Evolutionary conservation across 2,797 vertebrate genomes (phyloP), one percentile per base, ranked within the genome.

Genomic region (Coendou prehensilis): DNA sequence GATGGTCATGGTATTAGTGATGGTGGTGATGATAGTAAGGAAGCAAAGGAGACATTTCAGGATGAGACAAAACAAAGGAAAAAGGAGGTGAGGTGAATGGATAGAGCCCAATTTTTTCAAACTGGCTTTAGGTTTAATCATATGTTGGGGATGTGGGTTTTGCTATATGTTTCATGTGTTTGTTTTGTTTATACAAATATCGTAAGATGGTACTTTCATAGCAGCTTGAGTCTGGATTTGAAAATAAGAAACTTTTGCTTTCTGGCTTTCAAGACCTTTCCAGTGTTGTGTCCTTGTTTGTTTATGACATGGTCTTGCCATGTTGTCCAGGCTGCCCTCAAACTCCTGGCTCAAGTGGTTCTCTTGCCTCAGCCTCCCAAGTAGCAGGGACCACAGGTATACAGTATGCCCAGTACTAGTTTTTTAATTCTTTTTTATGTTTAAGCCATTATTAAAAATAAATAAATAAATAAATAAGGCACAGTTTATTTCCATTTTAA

Each of bases 251-350:
- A 26, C 30, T 61, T 57, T 80, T 89, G 73, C 37, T 64, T 57
- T 87, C 67, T 81, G 9, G 33, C 61, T 82, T 80, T 84, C 45
- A 71, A 82, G 84, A 18, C 18, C 45, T 86, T 96, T 57, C 30
- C 75, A 22, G 17, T 50, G 5, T 26, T 30, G 22, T 41, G 73
- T 76, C 26, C 73, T 83, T 45, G 15, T 52, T 61, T 83, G 17
- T 47, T 67, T 84, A 7, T 64, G 18, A n/a, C 41, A 14, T 50
- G 59, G 18, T n/a, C 61, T 67, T 28, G 10, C 45, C 9, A 1
- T 33, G 28, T 47, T 84, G 28, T 10, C 59, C 9, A 11, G 41
- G 28, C 28, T 84, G 41, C 41, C 17, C 17, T 63, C 45, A 20
- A 28, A 50, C 41, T 84, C 59, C 15, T 73, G 41, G 23, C 26